A percentile compares a stretch with the other conserved stretches of the same genome.
These are phyloP conservation scores for Druon quercuslanigerum DNA, from an alignment of 1,140 invertebrate genomes.

Conservation along the genomic window DNA sequence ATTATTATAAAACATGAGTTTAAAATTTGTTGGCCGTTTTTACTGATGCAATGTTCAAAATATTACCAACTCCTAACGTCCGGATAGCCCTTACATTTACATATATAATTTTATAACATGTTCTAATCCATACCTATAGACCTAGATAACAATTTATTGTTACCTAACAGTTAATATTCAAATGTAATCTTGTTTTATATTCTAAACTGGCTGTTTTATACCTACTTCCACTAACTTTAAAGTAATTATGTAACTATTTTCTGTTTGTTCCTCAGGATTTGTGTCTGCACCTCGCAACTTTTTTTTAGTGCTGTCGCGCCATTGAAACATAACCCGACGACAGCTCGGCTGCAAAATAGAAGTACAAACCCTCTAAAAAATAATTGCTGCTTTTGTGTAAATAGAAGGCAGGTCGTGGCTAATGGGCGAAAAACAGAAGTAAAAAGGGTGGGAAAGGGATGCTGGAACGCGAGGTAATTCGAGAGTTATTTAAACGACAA, in stretches of 20 bases:
- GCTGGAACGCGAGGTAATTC: slow-evolving; percentile 58
- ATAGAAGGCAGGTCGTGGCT: background rate
- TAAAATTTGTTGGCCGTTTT: too few species aligned
- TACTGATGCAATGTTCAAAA: too few species aligned
- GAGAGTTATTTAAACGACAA: slow-evolving; percentile 64
- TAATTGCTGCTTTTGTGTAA: slow-evolving; percentile 12
- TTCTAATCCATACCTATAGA: too few species aligned
- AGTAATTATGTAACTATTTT: background rate
- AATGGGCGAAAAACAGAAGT: slow-evolving; percentile 2
- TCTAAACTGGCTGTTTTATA: too few species aligned
- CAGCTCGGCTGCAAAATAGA: slow-evolving; percentile 20
- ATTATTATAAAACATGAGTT: too few species aligned
- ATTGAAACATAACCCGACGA: slow-evolving; percentile 36
- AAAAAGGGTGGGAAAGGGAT: slow-evolving; percentile 33
- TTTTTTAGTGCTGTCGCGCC: background rate
- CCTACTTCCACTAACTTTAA: too few species aligned
- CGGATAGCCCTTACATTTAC: too few species aligned
- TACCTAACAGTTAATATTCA: too few species aligned
- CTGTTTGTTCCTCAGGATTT: background rate
- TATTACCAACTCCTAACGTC: too few species aligned
- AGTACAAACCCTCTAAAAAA: slow-evolving; percentile 34
- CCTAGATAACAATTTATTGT: too few species aligned
- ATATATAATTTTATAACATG: too few species aligned
- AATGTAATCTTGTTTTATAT: too few species aligned
- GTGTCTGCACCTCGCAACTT: background rate